Evolutionary conservation across 2,797 vertebrate species (phyloP).

Genomic region (Pangasius mekongensis): DNA sequence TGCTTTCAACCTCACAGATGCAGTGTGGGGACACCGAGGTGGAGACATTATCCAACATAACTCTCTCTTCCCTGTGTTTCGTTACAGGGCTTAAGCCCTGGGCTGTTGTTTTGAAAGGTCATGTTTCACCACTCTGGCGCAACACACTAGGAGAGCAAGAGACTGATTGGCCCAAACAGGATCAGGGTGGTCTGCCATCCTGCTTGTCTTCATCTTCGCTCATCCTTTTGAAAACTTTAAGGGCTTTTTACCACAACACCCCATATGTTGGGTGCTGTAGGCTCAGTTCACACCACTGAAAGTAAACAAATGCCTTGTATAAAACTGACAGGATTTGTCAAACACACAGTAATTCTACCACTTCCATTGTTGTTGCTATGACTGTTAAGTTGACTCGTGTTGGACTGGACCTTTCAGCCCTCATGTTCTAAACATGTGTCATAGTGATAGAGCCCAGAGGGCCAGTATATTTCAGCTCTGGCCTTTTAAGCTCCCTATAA

Average conservation of each 20-base stretch:
- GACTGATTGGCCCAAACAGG: background rate
- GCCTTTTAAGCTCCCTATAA: slow-evolving; percentile 45
- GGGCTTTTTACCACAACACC: slow-evolving; percentile 3
- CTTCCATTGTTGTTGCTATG: slow-evolving; percentile 33
- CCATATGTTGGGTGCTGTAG: background rate
- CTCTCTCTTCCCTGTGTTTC: slow-evolving; percentile 30
- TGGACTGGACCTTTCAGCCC: slow-evolving; percentile 39
- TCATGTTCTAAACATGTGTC: slow-evolving; percentile 63
- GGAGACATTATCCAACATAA: slow-evolving; percentile 3
- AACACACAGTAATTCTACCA: slow-evolving; percentile 46
- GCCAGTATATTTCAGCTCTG: slow-evolving; percentile 38
- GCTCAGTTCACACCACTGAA: background rate
- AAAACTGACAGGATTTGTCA: slow-evolving; percentile 38
- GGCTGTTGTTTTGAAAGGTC: slow-evolving; percentile 38
- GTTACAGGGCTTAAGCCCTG: slow-evolving; percentile 29
- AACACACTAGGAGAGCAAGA: background rate
- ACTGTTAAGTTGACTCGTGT: slow-evolving; percentile 26
- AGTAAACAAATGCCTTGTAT: slow-evolving; percentile 12
- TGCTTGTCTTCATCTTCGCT: slow-evolving; percentile 23
- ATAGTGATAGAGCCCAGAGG: slow-evolving; percentile 62
- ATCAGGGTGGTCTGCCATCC: slow-evolving; percentile 44
- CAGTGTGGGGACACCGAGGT: background rate
- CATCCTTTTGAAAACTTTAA: slow-evolving; percentile 12
- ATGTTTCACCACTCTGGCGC: slow-evolving; percentile 18
- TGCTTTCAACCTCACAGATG: background rate